phyloP scores from a whole-genome alignment of 1,140 invertebrate genomes.

The Tachypleus tridentatus region DNA sequence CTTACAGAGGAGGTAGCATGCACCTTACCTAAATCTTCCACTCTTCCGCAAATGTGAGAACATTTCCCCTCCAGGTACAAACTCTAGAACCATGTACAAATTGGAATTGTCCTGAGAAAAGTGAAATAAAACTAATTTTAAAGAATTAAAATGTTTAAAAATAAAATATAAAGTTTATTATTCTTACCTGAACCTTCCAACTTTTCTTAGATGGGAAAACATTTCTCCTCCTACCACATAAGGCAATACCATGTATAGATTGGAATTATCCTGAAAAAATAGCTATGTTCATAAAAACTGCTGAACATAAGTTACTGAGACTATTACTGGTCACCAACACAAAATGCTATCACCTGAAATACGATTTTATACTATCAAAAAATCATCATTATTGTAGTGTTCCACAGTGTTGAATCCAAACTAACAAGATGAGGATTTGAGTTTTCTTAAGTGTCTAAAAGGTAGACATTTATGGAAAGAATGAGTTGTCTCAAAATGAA shows the following conservation, averaged over 20 bases:
- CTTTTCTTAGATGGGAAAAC: constrained; percentile 95
- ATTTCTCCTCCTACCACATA: constrained; percentile 90
- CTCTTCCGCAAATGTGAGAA: constrained; percentile 42
- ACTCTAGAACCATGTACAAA: constrained; percentile 42
- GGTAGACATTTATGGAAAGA: no score
- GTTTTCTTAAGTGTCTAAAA: no score
- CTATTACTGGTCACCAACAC: no score
- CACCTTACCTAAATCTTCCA: constrained; percentile 21
- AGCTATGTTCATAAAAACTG: no score
- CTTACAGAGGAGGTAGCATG: background rate
- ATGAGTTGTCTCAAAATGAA: no score
- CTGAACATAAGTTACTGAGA: no score
- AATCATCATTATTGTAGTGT: no score
- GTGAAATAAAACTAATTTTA: background rate
- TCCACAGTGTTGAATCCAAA: no score
- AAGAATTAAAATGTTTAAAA: background rate
- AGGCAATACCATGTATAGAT: background rate
- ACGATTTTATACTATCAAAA: no score
- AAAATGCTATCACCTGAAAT: no score
- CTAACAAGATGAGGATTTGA: no score
- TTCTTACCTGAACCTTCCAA: constrained; percentile 60
- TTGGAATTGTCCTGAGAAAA: constrained; percentile 38
- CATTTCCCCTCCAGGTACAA: constrained; percentile 41
- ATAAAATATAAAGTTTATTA: background rate
- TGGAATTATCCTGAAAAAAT: no score